phyloP scores from a whole-genome alignment of 1,140 invertebrate genomes.

The Macrostomum lignano region DNA sequence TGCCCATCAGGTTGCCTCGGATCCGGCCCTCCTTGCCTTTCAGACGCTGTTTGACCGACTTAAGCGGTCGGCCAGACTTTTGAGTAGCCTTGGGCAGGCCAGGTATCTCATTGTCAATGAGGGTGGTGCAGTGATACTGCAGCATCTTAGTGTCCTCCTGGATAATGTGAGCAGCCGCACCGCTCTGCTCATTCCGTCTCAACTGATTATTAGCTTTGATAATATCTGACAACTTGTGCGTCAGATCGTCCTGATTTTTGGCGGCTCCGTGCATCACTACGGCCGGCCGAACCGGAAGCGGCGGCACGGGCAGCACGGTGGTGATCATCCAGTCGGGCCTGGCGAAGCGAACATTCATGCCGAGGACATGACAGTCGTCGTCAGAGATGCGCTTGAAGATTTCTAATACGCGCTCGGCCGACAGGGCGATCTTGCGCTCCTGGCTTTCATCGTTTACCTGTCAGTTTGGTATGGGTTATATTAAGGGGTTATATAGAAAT shows the following conservation, averaged over 20 bases:
- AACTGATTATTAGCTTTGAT: constrained; percentile 95
- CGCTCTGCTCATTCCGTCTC: constrained; percentile 62
- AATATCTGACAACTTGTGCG: constrained; percentile 90
- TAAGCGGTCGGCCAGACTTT: constrained; percentile 87
- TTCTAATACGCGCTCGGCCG: constrained; percentile 76
- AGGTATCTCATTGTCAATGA: constrained; percentile 93
- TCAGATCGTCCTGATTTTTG: constrained; percentile 92
- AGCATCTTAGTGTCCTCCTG: constrained; percentile 85
- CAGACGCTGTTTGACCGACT: constrained; percentile 57
- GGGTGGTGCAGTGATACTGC: constrained; percentile 88
- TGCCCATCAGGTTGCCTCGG: constrained; percentile 94
- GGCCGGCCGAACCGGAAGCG: constrained; percentile 60
- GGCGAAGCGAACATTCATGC: constrained; percentile 76
- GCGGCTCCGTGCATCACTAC: constrained; percentile 97
- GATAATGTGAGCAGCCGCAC: constrained; percentile 81
- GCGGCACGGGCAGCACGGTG: constrained; percentile 82
- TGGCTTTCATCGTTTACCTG: constrained; percentile 96
- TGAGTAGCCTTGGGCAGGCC: constrained; percentile 82
- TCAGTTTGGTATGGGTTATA: too few relatives aligned
- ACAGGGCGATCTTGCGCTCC: constrained; percentile 40
- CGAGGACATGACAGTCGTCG: constrained; percentile 75
- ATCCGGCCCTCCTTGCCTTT: constrained; percentile 82
- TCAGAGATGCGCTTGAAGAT: constrained; percentile 87
- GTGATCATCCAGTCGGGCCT: constrained; percentile 97
- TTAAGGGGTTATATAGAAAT: too few relatives aligned